Evolutionary conservation across 2,113 vertebrate genomes (phyloP), one percentile per base, ranked within the genome.

Genomic region (Melanocharis versteri): DNA sequence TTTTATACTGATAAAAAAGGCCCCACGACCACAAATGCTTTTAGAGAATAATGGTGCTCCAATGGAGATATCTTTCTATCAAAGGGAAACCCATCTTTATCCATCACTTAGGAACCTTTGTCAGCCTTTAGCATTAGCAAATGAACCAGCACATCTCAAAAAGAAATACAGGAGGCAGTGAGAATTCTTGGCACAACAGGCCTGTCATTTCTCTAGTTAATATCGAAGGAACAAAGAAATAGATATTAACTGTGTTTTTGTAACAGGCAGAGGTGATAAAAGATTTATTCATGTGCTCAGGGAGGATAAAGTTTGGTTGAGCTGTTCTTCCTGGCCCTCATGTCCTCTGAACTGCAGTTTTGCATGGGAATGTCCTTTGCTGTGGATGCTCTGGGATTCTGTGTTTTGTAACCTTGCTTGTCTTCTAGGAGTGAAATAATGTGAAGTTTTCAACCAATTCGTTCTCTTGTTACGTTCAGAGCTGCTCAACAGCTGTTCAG

Each of bases 351-450:
- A 31, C 14, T 20, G 51, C n/a, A 42, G 21, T 40, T 83, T 26
- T 33, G 27, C 1, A 0, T 2, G 4, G 57, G 26, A 58, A 10
- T 26, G 20, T 35, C 4, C 27, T 81, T 24, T 65, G n/a, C 8
- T 73, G 13, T 19, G 45, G 48, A 15, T 72, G 54, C 40, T 72
- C 37, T 31, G 56, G 45, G n/a, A 51, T 81, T 51, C 4, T 10
- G 10, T 30, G n/a, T 48, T 75, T 35, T 79, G 39, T 10, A 83
- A 65, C 28, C 56, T 93, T 70, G 18, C 23, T 65, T 61, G 40
- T 35, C 33, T 70, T 78, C 44, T 51, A 37, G 18, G 37, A 76
- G 20, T 51, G 39, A 47, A 57, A 39, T 21, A 77, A 51, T 16
- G 31, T 5, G 22, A 53, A 35, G 3, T 37, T 72, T 83, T 76